Evolutionary conservation across 2,888 invertebrate species (phyloP), one percentile per base, ranked within the genome.

Genomic region (Colletes collaris): DNA sequence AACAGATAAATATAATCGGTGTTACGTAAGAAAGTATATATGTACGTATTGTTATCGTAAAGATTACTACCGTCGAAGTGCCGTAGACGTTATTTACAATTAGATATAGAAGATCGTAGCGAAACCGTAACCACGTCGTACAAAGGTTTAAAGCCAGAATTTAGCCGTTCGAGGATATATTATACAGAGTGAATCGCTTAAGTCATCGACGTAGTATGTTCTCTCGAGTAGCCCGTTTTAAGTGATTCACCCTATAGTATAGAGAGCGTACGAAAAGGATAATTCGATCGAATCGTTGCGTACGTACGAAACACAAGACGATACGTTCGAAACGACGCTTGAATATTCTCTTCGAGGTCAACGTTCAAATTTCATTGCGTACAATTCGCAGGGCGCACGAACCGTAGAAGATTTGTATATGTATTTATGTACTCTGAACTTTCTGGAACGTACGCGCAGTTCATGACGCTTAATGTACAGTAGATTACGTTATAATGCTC

Each of bases 1-100:
- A 53, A 16, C 27, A 60, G 59, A 66, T 46, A 46, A 68, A 71
- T 67, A 49, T 67, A 74, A 65, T 79, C 62, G 60, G 56, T 76
- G 76, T 83, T 82, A 58, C 66, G n/a, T 52, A 68, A 53, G 56
- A 64, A 67, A 82, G 66, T 66, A 58, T 53, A 59, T 35, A 53
- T 27, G n/a, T 37, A 69, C 35, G n/a, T 37, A 69, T 77, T 50
- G 27, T 19, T 73, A 71, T 62, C 44, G 67, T 68, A 62, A 69
- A 27, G 49, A 11, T 56, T 73, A 67, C 49, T 71, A 71, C 55
- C 62, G 70, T 66, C 65, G 58, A 76, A 76, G 76, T 68, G 74
- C 49, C 66, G 59, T 76, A 76, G 81, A 59, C 52, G 52, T 74
- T 67, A 52, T 16, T 35, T 63, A 27, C 27, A 27, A 27, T 27